These are phyloP conservation scores for Heterodera filipjevi DNA, from an alignment of 2,888 invertebrate genomes.

Conservation along the genomic window DNA sequence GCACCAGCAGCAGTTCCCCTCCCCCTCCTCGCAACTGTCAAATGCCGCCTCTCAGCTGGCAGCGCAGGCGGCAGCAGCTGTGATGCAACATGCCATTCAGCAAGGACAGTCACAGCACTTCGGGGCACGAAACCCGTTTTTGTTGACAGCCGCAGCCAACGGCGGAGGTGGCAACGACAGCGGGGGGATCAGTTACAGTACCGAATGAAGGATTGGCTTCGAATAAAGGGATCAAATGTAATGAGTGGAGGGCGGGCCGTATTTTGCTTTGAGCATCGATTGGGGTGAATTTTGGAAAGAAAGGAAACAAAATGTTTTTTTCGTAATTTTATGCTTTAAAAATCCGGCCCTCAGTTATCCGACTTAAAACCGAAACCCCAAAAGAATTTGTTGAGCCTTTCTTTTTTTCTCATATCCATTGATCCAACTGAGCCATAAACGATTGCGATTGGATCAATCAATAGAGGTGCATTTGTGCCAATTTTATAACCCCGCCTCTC, in stretches of 20 bases:
- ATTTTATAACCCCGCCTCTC: background rate
- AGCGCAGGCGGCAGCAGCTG: slow-evolving; percentile 42
- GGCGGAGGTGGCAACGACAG: background rate
- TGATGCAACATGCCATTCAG: slow-evolving; percentile 40
- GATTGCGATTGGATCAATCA: too few species aligned
- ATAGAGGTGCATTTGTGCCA: too few species aligned
- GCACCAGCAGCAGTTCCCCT: slow-evolving; percentile 5
- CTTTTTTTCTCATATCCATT: background rate
- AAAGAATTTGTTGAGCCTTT: background rate
- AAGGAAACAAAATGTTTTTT: too few species aligned
- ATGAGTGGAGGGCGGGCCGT: too few species aligned
- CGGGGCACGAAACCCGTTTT: background rate
- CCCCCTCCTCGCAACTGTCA: slow-evolving; percentile 15
- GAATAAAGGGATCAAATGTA: background rate
- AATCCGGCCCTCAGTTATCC: background rate
- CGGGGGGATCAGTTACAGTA: background rate
- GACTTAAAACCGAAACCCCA: background rate
- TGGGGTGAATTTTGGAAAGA: too few species aligned
- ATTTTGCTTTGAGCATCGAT: too few species aligned
- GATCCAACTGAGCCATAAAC: background rate
- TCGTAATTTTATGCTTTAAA: too few species aligned
- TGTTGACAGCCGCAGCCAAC: slow-evolving; percentile 12
- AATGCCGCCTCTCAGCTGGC: slow-evolving; percentile 35
- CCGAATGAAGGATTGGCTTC: background rate
- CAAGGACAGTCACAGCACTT: slow-evolving; percentile 9